A percentile compares a stretch with the other conserved stretches of the same genome.
phyloP scores from a whole-genome alignment of 2,888 invertebrate species.

The Hydraecia micacea region DNA sequence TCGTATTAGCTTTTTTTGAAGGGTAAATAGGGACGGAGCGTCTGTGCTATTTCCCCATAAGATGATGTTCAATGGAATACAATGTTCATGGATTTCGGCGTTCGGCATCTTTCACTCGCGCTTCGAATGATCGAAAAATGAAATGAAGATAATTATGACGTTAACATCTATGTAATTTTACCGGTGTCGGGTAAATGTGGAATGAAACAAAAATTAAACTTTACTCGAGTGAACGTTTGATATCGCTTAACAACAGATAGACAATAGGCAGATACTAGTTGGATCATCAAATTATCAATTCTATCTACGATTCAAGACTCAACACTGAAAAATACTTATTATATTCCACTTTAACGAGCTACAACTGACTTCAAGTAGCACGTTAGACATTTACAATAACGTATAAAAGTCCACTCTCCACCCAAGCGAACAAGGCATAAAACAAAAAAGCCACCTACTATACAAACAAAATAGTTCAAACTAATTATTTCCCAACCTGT shows the following conservation, averaged over 20 bases:
- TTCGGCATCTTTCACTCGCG: not conserved
- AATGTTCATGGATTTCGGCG: not conserved
- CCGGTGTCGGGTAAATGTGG: not conserved
- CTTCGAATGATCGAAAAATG: not conserved
- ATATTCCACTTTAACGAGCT: not conserved
- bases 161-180: not conserved
- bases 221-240: not conserved
- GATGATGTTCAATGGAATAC: no score
- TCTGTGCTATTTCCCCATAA: no score
- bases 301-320: no score
- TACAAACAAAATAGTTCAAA: constrained; percentile 36
- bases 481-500: constrained; percentile 29
- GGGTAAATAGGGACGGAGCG: no score
- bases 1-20: no score
- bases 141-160: not conserved
- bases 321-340: not conserved
- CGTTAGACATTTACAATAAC: not conserved
- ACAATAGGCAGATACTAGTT: not conserved
- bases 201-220: not conserved
- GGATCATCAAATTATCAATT: not conserved
- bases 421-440: constrained; percentile 21
- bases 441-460: constrained; percentile 22
- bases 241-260: not conserved
- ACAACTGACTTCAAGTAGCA: not conserved
- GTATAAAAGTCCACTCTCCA: not conserved